A percentile compares a stretch with the other conserved stretches of the same genome.
phyloP scores from a whole-genome alignment of 2,888 invertebrate species.

The Drosophila paracracens region DNA sequence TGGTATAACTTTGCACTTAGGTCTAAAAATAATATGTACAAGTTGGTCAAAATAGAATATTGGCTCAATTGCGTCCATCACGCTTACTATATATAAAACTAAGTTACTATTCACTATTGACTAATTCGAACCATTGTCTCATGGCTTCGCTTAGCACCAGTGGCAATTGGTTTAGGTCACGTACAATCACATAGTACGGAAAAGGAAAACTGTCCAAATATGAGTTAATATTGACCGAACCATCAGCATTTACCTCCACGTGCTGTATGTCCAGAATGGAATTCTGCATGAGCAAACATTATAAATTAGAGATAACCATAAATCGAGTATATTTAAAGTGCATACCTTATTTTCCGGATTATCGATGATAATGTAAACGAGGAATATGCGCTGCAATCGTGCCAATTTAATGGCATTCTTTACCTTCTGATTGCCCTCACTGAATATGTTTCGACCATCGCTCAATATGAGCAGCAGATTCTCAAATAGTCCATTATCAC shows the following conservation, averaged over 20 bases:
- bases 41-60: slow-evolving; percentile 1
- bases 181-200: slow-evolving; percentile 97
- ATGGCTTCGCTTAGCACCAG: slow-evolving; percentile 97
- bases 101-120: slow-evolving; percentile 86
- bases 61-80: neutral
- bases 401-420: slow-evolving; percentile 92
- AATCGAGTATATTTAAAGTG: too few relatives aligned
- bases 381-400: slow-evolving; percentile 93
- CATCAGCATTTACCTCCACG: slow-evolving; percentile 85
- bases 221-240: slow-evolving; percentile 87
- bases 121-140: slow-evolving; percentile 99
- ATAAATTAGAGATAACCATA: neutral
- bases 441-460: slow-evolving; percentile 97
- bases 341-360: slow-evolving; percentile 94
- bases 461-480: slow-evolving; percentile 95
- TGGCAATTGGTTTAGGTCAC: slow-evolving; percentile 95
- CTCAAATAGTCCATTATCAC: slow-evolving; percentile 84
- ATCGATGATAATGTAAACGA: slow-evolving; percentile 98
- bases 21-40: slow-evolving; percentile 3
- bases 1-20: neutral
- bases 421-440: slow-evolving; percentile 93
- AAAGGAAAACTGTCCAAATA: slow-evolving; percentile 99
- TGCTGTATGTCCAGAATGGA: slow-evolving; percentile 96
- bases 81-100: slow-evolving; percentile 7
- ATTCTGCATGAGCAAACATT: slow-evolving; percentile 87